Percentiles rank a stretch among this genome's conserved stretches.
Evolutionary conservation across 2,113 vertebrate genomes (phyloP).

Genomic region (Irena cyanogastra): DNA sequence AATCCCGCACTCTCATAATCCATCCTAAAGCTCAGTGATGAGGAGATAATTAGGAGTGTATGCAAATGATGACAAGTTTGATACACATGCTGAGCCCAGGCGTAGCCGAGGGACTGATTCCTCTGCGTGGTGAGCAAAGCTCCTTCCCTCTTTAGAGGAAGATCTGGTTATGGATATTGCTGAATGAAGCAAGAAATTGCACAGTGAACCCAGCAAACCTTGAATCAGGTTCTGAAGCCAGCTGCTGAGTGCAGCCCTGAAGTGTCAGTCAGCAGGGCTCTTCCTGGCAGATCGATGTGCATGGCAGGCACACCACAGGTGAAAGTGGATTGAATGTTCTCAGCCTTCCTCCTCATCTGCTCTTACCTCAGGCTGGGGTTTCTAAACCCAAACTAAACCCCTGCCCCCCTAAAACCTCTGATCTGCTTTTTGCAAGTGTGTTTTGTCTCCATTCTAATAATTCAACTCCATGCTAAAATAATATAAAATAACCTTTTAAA

Average conservation of each 20-base stretch:
- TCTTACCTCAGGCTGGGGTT: background rate
- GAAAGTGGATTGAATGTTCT: background rate
- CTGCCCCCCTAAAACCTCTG: background rate
- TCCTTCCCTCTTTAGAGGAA: background rate
- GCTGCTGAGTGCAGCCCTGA: background rate
- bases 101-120: background rate
- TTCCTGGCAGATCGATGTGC: background rate
- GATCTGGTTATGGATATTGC: background rate
- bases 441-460: background rate
- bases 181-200: background rate
- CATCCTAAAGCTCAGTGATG: background rate
- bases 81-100: background rate
- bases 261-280: background rate
- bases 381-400: background rate
- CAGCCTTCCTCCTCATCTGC: background rate
- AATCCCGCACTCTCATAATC: background rate
- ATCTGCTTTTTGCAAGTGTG: background rate
- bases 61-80: background rate
- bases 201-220: background rate
- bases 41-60: constrained; percentile 16
- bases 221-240: background rate
- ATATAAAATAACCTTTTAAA: background rate
- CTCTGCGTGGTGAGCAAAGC: background rate
- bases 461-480: background rate
- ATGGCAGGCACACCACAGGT: background rate